These are phyloP conservation scores for Drosophila athabasca DNA, from an alignment of 1,140 invertebrate species.

Conservation along the genomic window DNA sequence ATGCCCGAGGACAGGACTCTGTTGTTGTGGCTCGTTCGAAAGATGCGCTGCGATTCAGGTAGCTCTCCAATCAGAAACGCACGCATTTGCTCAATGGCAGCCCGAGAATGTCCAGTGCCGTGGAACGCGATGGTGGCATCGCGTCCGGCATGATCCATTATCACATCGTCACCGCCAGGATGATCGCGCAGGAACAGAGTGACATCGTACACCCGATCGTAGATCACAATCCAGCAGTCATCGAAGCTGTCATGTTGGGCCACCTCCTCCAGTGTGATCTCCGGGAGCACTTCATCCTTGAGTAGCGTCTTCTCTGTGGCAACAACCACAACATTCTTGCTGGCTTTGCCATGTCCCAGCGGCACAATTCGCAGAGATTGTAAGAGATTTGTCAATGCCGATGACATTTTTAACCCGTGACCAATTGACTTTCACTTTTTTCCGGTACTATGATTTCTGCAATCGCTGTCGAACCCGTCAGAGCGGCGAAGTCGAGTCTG, in stretches of 20 bases:
- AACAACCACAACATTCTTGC: conserved; percentile 39
- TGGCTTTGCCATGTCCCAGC: conserved; percentile 34
- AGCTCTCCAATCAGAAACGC: conserved; percentile 90
- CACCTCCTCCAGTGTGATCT: conserved; percentile 87
- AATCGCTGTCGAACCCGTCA: conserved; percentile 19
- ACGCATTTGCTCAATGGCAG: conserved; percentile 86
- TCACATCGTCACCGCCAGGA: conserved; percentile 93
- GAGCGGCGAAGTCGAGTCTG: conserved; percentile 31
- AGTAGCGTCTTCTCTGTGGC: conserved; percentile 42
- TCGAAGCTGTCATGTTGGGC: conserved; percentile 86
- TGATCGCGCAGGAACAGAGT: conserved; percentile 90
- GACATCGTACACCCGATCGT: conserved; percentile 90
- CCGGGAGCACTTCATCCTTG: conserved; percentile 48
- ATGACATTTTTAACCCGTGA: conserved; percentile 55
- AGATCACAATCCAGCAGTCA: conserved; percentile 90
- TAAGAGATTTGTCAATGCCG: conserved; percentile 66
- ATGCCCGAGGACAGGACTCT: conserved; percentile 71
- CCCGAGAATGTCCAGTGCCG: conserved; percentile 90
- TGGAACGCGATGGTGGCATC: conserved; percentile 94
- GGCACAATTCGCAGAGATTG: conserved; percentile 71
- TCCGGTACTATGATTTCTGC: conserved; percentile 17
- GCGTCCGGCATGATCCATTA: conserved; percentile 93
- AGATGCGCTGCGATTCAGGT: conserved; percentile 88
- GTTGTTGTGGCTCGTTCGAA: conserved; percentile 84
- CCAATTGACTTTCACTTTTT: conserved; percentile 70